phyloP scores from a whole-genome alignment of 2,888 invertebrate species.

The Melanophora roralis region DNA sequence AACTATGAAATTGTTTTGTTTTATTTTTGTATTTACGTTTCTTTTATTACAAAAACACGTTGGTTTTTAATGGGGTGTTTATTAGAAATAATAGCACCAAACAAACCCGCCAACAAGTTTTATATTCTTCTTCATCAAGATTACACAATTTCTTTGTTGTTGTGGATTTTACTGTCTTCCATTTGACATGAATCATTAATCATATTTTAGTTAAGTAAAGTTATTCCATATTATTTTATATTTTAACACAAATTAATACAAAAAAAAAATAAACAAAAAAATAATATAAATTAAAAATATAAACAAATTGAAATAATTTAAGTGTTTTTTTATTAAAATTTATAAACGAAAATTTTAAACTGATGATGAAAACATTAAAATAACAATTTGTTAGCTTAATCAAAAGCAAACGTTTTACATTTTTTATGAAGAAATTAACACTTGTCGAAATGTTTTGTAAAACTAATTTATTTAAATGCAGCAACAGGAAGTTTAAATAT shows the following conservation, averaged over 20 bases:
- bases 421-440: slow-evolving; percentile 8
- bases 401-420: neutral
- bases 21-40: neutral
- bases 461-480: slow-evolving; percentile 10
- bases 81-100: neutral
- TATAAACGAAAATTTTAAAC: neutral
- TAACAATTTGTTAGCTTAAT: neutral
- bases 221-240: slow-evolving; percentile 43
- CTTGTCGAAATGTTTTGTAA: neutral
- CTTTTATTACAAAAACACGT: neutral
- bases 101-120: neutral
- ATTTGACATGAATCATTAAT: slow-evolving; percentile 50
- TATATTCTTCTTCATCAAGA: neutral
- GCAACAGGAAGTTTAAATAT: neutral
- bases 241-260: slow-evolving; percentile 1
- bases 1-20: neutral
- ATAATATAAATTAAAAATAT: neutral
- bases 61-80: neutral
- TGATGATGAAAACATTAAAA: neutral
- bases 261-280: neutral
- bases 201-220: slow-evolving; percentile 10
- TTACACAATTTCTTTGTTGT: slow-evolving; percentile 7
- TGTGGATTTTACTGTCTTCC: slow-evolving; percentile 2
- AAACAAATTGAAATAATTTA: slow-evolving; percentile 8
- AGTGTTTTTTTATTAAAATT: neutral